Evolutionary conservation across 64 coral and sea anemone genomes (phyloP).

Genomic region (Actinia tenebrosa): DNA sequence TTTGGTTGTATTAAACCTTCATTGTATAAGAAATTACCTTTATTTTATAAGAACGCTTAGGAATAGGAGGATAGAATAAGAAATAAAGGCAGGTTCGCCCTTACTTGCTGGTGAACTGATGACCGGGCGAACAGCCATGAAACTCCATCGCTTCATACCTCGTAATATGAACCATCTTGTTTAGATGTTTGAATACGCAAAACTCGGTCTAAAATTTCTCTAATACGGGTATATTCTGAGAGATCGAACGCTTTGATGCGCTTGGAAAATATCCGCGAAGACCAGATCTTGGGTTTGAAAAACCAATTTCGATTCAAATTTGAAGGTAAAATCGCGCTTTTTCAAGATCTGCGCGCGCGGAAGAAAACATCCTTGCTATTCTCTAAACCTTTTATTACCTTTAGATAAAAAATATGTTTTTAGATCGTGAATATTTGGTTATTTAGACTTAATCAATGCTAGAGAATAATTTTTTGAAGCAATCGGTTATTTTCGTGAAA

Average conservation of each 20-base stretch:
- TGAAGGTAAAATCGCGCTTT: conserved; percentile 4
- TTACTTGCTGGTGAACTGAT: neutral
- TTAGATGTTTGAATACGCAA: conserved; percentile 18
- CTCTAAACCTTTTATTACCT: neutral
- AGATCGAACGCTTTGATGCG: neutral
- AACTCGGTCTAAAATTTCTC: conserved; percentile 13
- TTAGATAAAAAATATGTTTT: neutral
- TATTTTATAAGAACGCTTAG: neutral
- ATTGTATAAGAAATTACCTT: neutral
- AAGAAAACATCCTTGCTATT: neutral
- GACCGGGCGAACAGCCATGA: neutral
- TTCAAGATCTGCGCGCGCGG: neutral
- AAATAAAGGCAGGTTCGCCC: neutral
- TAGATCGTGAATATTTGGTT: neutral
- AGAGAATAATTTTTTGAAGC: neutral
- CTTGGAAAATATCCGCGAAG: neutral
- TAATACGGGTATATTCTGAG: neutral
- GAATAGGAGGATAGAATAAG: neutral
- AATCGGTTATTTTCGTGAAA: neutral
- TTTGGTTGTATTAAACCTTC: neutral
- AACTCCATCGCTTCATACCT: neutral
- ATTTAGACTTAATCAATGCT: neutral
- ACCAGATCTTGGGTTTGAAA: neutral
- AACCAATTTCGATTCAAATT: conserved; percentile 15
- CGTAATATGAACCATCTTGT: neutral